phyloP scores from a whole-genome alignment of 1,140 invertebrate genomes.

The Bilobella aurantiaca region DNA sequence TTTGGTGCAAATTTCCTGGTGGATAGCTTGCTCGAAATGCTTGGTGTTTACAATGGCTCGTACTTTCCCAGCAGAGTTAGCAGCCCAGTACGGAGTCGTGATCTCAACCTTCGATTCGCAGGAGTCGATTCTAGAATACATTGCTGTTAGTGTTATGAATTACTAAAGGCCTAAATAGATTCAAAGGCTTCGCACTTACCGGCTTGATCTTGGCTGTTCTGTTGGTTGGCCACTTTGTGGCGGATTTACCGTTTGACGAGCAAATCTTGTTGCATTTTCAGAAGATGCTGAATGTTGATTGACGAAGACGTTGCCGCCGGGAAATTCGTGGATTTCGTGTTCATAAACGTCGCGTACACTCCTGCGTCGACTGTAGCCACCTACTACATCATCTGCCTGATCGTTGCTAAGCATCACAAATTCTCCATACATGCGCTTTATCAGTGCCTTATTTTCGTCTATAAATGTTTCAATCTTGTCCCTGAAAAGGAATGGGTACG shows the following conservation, averaged over 20 bases:
- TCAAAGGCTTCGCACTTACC: too few relatives aligned
- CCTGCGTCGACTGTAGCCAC: conserved; percentile 22
- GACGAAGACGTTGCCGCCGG: conserved; percentile 9
- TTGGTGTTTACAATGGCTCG: conserved; percentile 85
- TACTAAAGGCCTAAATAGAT: too few relatives aligned
- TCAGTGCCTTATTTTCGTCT: conserved; percentile 83
- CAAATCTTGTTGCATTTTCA: conserved; percentile 9
- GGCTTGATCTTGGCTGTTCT: conserved; percentile 31
- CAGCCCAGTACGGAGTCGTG: conserved; percentile 85
- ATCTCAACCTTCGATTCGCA: conserved; percentile 88
- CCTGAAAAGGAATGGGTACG: conserved; percentile 52
- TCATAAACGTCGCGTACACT: conserved; percentile 32
- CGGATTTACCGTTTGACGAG: conserved; percentile 34
- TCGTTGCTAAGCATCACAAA: conserved; percentile 51
- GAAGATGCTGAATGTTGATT: not conserved
- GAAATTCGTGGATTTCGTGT: conserved; percentile 26
- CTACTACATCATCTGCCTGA: conserved; percentile 9
- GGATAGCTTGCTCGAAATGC: conserved; percentile 88
- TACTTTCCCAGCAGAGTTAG: conserved; percentile 79
- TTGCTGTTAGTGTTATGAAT: too few relatives aligned
- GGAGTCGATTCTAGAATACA: conserved; percentile 63
- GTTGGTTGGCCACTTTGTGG: conserved; percentile 26
- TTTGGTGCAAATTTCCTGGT: conserved; percentile 87
- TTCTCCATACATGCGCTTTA: conserved; percentile 83
- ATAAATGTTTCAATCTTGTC: conserved; percentile 81